Evolutionary conservation across 2,888 invertebrate genomes (phyloP).

Genomic region (Callosobruchus maculatus): DNA sequence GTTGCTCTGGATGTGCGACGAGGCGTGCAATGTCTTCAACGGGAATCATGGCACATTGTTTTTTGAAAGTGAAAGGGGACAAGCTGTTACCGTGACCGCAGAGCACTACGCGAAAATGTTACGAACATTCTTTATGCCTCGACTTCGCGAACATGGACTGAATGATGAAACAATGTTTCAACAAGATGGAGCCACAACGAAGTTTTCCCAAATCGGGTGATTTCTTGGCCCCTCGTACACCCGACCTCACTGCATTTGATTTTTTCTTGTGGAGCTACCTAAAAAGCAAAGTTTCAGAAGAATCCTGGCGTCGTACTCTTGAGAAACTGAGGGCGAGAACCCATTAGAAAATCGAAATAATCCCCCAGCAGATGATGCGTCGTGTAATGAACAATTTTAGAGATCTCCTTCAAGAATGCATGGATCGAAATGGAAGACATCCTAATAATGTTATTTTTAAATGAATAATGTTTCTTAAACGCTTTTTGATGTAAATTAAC

Average conservation of each 20-base stretch:
- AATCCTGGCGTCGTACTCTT: conserved; percentile 9
- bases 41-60: conserved; percentile 6
- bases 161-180: conserved; percentile 1
- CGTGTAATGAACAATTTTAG: conserved; percentile 6
- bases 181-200: conserved; percentile 3
- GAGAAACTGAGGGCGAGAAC: conserved; percentile 11
- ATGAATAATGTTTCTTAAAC: conserved; percentile 3
- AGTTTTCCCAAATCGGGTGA: background rate
- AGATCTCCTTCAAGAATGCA: conserved; percentile 5
- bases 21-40: conserved; percentile 1
- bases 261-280: too few species aligned
- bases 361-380: conserved; percentile 5
- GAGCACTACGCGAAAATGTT: too few species aligned
- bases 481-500: conserved; percentile 6
- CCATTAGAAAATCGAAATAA: conserved; percentile 9
- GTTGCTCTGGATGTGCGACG: too few species aligned
- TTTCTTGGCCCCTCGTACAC: conserved; percentile 2
- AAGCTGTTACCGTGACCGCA: too few species aligned
- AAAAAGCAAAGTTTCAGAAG: conserved; percentile 8
- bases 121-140: too few species aligned
- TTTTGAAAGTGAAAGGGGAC: too few species aligned
- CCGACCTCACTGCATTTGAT: too few species aligned
- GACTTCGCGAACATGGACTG: conserved; percentile 2
- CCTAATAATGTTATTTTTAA: background rate
- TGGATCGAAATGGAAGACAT: background rate